Conservation (phyloP, 2,888 invertebrate species). For the Heteromyza rotundicornis region DNA sequence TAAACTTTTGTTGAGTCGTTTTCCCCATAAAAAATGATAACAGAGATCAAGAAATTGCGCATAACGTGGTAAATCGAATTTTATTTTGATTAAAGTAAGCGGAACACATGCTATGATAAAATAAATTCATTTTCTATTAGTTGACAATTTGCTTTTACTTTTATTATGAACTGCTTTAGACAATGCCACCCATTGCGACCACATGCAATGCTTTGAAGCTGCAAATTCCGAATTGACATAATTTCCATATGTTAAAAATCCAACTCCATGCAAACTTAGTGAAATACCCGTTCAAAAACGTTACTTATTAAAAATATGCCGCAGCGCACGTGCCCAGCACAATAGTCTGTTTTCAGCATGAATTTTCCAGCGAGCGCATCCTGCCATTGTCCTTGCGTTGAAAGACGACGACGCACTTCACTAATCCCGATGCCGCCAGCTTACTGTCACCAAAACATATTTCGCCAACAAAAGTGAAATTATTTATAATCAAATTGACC, state of each 20-base stretch:
- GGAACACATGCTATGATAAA: too few relatives aligned
- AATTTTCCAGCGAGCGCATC: conserved; percentile 20
- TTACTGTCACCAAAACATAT: conserved; percentile 64
- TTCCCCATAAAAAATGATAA: too few relatives aligned
- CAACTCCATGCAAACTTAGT: neutral
- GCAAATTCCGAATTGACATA: conserved; percentile 30
- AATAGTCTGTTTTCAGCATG: conserved; percentile 27
- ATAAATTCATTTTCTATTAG: too few relatives aligned
- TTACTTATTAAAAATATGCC: conserved; percentile 50
- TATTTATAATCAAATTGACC: conserved; percentile 56
- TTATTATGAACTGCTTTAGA: too few relatives aligned
- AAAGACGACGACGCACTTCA: conserved; percentile 37
- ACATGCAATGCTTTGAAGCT: too few relatives aligned
- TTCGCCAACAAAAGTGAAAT: conserved; percentile 38
- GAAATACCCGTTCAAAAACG: too few relatives aligned
- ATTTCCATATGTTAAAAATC: conserved; percentile 28
- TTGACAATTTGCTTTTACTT: too few relatives aligned
- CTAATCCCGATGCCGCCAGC: conserved; percentile 60
- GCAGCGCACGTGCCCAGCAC: conserved; percentile 53
- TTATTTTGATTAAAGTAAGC: too few relatives aligned
- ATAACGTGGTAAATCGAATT: neutral
- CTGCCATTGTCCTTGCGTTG: conserved; percentile 32
- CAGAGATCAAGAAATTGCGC: too few relatives aligned
- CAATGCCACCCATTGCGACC: neutral
- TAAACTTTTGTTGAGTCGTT: too few relatives aligned